phyloP scores from a whole-genome alignment of 2,113 vertebrate genomes.

The Pterocles gutturalis region DNA sequence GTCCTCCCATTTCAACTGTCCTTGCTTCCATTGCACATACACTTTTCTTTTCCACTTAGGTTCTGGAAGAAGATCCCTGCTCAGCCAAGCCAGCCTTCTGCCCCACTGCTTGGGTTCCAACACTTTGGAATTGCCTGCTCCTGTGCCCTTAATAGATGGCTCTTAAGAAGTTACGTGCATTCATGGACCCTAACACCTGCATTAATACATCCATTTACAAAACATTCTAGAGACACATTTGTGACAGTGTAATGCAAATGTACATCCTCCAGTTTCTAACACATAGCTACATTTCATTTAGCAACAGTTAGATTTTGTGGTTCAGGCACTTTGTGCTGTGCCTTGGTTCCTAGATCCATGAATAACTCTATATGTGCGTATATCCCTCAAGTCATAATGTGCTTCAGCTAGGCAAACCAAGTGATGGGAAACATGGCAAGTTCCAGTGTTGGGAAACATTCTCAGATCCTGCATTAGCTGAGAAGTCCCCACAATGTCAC shows the following conservation, averaged over 20 bases:
- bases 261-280: neutral
- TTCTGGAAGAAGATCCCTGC: too few relatives aligned
- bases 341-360: neutral
- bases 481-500: neutral
- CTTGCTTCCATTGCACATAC: neutral
- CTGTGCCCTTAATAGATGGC: neutral
- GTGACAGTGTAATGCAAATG: neutral
- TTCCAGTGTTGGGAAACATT: neutral
- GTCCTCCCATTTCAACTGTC: rapidly evolving
- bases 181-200: neutral
- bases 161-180: neutral
- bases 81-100: neutral
- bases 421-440: neutral
- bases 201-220: neutral
- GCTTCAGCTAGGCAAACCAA: neutral
- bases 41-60: neutral
- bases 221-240: neutral
- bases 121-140: neutral
- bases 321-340: neutral
- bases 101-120: neutral
- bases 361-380: neutral
- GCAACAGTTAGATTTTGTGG: neutral
- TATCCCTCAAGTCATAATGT: neutral
- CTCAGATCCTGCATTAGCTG: neutral
- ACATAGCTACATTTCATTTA: neutral